Conservation (phyloP, 2,888 invertebrate species). For the Oscheius sp. region DNA sequence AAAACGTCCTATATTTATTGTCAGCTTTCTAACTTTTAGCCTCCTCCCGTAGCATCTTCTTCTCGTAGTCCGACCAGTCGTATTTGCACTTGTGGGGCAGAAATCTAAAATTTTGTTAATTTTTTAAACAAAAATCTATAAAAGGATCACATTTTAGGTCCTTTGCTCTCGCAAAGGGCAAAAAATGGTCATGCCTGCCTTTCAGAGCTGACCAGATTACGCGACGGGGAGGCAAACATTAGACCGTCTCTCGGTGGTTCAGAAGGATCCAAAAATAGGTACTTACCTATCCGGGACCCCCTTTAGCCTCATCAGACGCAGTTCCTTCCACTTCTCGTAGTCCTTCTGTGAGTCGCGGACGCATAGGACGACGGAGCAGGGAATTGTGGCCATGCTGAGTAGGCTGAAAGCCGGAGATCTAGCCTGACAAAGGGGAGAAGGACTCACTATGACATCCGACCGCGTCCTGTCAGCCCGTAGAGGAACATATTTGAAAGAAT, state of each 20-base stretch:
- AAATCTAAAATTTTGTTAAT: slow-evolving; percentile 39
- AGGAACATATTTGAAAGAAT: slow-evolving; percentile 63
- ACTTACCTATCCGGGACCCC: slow-evolving; percentile 56
- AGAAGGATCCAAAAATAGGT: slow-evolving; percentile 11
- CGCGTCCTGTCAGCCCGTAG: slow-evolving; percentile 63
- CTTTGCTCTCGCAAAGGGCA: background rate
- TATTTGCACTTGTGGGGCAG: slow-evolving; percentile 67
- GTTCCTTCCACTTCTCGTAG: slow-evolving; percentile 66
- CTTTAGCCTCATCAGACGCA: slow-evolving; percentile 55
- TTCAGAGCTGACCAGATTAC: slow-evolving; percentile 19
- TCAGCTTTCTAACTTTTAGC: background rate
- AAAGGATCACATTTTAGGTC: background rate
- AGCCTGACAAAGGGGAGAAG: background rate
- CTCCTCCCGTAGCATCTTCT: slow-evolving; percentile 27
- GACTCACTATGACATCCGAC: slow-evolving; percentile 52
- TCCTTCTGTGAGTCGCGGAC: slow-evolving; percentile 61
- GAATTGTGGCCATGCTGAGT: slow-evolving; percentile 54
- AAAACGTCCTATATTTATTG: background rate
- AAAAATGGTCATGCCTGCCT: background rate
- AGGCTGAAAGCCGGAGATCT: slow-evolving; percentile 21
- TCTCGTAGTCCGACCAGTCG: slow-evolving; percentile 66
- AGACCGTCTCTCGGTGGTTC: slow-evolving; percentile 7
- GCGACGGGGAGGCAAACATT: slow-evolving; percentile 17
- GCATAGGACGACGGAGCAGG: slow-evolving; percentile 52
- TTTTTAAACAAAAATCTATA: background rate